Evolutionary conservation across 1,140 invertebrate species (phyloP).

Genomic region (Macrobrachium rosenbergii): DNA sequence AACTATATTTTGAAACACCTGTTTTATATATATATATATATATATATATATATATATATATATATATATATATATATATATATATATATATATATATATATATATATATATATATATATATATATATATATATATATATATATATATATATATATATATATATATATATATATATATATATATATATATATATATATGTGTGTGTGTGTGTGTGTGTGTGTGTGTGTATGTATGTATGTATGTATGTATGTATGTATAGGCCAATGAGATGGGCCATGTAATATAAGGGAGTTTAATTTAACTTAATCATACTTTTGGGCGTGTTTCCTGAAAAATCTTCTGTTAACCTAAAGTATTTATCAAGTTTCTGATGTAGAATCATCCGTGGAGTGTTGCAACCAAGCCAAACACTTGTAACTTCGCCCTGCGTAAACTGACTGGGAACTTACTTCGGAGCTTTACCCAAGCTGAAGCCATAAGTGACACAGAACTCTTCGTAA

Average conservation of each 20-base stretch:
- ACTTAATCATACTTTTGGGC: too few relatives aligned
- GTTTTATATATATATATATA: slow-evolving; percentile 7
- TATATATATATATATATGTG: neutral
- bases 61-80: neutral
- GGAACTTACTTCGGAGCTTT: too few relatives aligned
- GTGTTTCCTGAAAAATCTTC: too few relatives aligned
- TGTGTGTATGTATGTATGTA: neutral
- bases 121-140: slow-evolving; percentile 14
- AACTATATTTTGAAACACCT: too few relatives aligned
- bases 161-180: neutral
- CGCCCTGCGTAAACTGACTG: too few relatives aligned
- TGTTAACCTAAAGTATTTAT: too few relatives aligned
- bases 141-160: slow-evolving; percentile 6
- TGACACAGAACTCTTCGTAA: neutral
- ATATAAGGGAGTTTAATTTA: too few relatives aligned
- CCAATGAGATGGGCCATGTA: too few relatives aligned
- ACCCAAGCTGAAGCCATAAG: too few relatives aligned
- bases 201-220: neutral
- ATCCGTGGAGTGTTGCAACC: too few relatives aligned
- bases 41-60: slow-evolving; percentile 17
- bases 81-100: neutral
- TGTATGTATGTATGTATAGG: neutral
- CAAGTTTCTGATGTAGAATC: too few relatives aligned
- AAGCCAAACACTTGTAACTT: too few relatives aligned
- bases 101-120: slow-evolving; percentile 17